Conservation (phyloP, 2,888 invertebrate species). For the Thalpophila matura region DNA sequence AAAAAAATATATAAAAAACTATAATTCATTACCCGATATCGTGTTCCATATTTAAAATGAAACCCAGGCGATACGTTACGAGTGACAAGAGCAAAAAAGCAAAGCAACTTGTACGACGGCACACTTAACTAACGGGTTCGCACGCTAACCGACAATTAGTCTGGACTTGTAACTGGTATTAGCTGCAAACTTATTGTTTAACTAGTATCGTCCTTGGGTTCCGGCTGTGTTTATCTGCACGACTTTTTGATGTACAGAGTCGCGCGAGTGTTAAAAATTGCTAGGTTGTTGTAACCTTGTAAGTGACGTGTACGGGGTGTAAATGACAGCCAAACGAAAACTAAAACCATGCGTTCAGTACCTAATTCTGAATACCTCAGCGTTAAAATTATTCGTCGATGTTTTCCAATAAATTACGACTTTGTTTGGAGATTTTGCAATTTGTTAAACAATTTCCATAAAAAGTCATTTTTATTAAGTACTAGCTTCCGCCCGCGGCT, state of each 20-base stretch:
- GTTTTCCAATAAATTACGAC: too few species aligned
- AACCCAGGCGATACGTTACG: constrained; percentile 45
- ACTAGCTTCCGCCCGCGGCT: too few species aligned
- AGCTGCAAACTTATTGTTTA: constrained; percentile 55
- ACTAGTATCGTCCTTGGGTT: constrained; percentile 34
- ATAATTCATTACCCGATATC: constrained; percentile 19
- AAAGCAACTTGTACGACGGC: constrained; percentile 39
- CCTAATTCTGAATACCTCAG: too few species aligned
- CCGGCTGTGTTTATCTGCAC: constrained; percentile 32
- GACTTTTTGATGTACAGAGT: neutral
- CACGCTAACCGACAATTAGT: constrained; percentile 74
- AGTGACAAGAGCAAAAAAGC: constrained; percentile 55
- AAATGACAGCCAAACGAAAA: too few species aligned
- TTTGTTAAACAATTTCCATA: too few species aligned
- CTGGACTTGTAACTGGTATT: constrained; percentile 48
- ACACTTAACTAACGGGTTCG: constrained; percentile 54
- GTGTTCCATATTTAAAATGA: constrained; percentile 50
- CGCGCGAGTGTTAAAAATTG: neutral
- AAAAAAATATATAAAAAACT: neutral
- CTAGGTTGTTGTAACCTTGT: neutral
- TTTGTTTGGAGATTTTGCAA: too few species aligned
- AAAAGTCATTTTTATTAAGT: too few species aligned
- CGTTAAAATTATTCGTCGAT: too few species aligned
- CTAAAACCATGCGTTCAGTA: too few species aligned
- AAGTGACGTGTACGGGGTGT: too few species aligned